These are phyloP conservation scores for Phalacrocorax aristotelis DNA, from an alignment of 2,113 vertebrate species.

Conservation along the genomic window DNA sequence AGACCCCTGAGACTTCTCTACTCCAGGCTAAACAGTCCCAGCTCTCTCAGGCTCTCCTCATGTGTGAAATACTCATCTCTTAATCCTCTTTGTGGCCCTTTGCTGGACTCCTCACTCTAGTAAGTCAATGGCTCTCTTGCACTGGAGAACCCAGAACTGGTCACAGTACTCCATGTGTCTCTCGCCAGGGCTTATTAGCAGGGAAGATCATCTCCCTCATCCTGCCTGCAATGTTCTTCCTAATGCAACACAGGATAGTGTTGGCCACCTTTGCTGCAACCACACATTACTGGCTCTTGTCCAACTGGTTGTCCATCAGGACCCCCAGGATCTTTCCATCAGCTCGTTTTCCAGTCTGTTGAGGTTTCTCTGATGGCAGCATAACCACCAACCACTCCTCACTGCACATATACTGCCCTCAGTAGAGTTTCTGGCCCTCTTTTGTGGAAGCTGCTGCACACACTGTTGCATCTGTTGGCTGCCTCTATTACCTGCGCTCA, in stretches of 20 bases:
- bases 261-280: neutral
- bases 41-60: neutral
- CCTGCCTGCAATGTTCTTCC: neutral
- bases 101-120: neutral
- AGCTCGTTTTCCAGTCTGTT: neutral
- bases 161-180: too few relatives aligned
- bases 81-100: neutral
- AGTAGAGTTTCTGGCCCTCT: neutral
- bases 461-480: neutral
- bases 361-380: neutral
- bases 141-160: neutral
- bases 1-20: neutral
- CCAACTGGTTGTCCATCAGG: neutral
- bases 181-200: neutral
- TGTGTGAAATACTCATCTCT: neutral
- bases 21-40: neutral
- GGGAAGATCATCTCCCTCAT: neutral
- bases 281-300: neutral
- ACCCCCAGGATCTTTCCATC: neutral
- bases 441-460: neutral
- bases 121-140: neutral
- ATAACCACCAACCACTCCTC: neutral
- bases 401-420: neutral
- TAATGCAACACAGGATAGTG: neutral
- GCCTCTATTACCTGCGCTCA: neutral